phyloP scores from a whole-genome alignment of 2,888 invertebrate species.

The Eugnorisma glareosa region DNA sequence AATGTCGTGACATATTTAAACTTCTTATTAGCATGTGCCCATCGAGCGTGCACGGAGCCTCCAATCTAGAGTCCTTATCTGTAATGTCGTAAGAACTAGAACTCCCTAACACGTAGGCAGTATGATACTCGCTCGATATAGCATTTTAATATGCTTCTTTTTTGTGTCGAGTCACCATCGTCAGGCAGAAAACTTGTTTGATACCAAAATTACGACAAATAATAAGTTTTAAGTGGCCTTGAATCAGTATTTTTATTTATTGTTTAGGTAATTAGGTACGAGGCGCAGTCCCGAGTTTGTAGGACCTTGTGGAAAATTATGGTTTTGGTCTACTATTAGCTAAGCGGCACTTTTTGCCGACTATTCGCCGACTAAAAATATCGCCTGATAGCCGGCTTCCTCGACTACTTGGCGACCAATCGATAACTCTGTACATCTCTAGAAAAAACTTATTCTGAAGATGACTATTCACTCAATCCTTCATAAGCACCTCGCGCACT shows the following conservation, averaged over 20 bases:
- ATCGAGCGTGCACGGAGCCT: constrained; percentile 14
- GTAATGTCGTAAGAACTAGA: constrained; percentile 3
- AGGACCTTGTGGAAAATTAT: not conserved
- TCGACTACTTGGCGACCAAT: not conserved
- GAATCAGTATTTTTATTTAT: not conserved
- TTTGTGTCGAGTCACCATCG: constrained; percentile 11
- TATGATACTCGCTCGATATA: not conserved
- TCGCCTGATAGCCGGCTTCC: not conserved
- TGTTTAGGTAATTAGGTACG: not conserved
- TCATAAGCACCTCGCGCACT: too few species aligned
- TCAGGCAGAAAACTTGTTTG: not conserved
- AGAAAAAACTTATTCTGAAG: too few species aligned
- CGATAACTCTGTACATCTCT: not conserved
- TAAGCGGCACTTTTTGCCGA: too few species aligned
- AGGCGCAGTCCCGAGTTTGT: not conserved
- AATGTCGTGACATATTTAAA: constrained; percentile 26
- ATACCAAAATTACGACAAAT: not conserved
- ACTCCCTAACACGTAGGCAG: constrained; percentile 6
- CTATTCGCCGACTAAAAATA: too few species aligned
- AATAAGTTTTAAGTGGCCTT: constrained; percentile 12
- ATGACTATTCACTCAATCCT: not conserved
- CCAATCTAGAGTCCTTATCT: constrained; percentile 26
- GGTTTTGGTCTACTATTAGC: not conserved
- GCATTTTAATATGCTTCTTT: not conserved
- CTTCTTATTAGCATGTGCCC: constrained; percentile 11